Base-by-base conservation (phyloP, 1,140 invertebrate genomes). In the Temnothorax nylanderi region DNA sequence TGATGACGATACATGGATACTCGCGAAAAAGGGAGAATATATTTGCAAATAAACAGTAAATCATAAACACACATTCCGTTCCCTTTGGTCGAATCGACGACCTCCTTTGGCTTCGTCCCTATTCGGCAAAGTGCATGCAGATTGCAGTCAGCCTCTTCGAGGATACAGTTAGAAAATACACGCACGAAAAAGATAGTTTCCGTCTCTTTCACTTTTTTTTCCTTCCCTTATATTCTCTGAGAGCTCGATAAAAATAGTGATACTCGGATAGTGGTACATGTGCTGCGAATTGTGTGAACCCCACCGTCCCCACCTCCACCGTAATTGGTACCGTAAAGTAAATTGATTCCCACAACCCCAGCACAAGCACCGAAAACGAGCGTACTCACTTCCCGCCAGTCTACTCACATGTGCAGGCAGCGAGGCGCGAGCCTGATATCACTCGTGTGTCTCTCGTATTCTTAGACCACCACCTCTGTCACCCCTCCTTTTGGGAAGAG, bases 101-200 rank as follows among this genome's bases (percentile, higher is more conserved):
- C 51, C 58, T 11, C 34, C 26, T 60, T n/a, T 26, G 26, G 34
- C 16, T 56, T 21, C n/a, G n/a, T 65, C 13, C 37, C 41, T 60
- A 21, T 13, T 13, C 51, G 37, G 11, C 44, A 32, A 67, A 72
- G 72, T 11, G 60, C 26, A 26, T 26, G 26, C 26, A 26, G 26
- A 26, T 26, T 26, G 26, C 26, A 26, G 26, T 26, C 54, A 60
- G 54, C 26, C 26, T 77, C 72, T 84, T 80, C 81, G 81, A 91
- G 84, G 60, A 87, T 86, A 78, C 82, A 89, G 91, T 90, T 91
- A 89, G 80, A 91, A 69, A 62, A 85, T 56, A 58, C 44, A 49
- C 11, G 3, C 6, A n/a, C 76, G 71, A 87, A 78, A 86, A 84
- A 71, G 64, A 88, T 62, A 64, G 5, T 74, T 37, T 65, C 37